Evolutionary conservation across 2,797 vertebrate species (phyloP).

Genomic region (Lates japonicus): DNA sequence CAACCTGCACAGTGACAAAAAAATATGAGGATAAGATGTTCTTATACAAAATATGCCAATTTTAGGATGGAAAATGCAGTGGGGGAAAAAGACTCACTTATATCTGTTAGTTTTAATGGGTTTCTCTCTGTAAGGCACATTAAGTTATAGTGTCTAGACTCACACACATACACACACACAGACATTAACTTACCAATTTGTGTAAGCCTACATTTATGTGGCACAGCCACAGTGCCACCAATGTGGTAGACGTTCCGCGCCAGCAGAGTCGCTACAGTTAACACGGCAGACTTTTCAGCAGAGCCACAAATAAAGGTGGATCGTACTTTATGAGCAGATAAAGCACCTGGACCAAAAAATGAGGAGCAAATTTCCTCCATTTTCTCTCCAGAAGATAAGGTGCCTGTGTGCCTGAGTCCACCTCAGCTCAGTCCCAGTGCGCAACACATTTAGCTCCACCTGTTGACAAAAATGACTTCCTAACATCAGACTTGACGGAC

Average conservation of each 20-base stretch:
- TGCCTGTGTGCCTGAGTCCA: constrained; percentile 8
- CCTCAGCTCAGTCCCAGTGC: constrained; percentile 24
- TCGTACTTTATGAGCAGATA: constrained; percentile 56
- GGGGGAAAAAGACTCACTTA: background rate
- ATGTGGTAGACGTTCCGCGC: constrained; percentile 84
- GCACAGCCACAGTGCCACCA: constrained; percentile 85
- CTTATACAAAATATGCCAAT: constrained; percentile 1
- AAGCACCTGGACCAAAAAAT: constrained; percentile 49
- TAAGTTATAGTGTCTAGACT: background rate
- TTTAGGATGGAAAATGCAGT: background rate
- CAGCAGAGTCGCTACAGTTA: constrained; percentile 79
- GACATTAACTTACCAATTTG: constrained; percentile 83
- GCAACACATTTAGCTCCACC: constrained; percentile 39
- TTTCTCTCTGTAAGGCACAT: background rate
- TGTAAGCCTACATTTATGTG: constrained; percentile 83
- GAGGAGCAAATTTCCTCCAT: constrained; percentile 75
- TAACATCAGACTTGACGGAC: constrained; percentile 28
- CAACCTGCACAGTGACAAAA: background rate
- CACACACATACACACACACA: constrained; percentile 20
- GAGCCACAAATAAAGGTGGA: constrained; percentile 51
- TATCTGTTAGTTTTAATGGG: background rate
- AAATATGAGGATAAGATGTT: background rate
- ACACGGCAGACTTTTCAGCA: constrained; percentile 58
- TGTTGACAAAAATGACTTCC: constrained; percentile 48
- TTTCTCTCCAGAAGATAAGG: constrained; percentile 26